A percentile compares a stretch with the other conserved stretches of the same genome.
These are phyloP conservation scores for Gari tellinella DNA, from an alignment of 2,888 invertebrate species.

Conservation along the genomic window DNA sequence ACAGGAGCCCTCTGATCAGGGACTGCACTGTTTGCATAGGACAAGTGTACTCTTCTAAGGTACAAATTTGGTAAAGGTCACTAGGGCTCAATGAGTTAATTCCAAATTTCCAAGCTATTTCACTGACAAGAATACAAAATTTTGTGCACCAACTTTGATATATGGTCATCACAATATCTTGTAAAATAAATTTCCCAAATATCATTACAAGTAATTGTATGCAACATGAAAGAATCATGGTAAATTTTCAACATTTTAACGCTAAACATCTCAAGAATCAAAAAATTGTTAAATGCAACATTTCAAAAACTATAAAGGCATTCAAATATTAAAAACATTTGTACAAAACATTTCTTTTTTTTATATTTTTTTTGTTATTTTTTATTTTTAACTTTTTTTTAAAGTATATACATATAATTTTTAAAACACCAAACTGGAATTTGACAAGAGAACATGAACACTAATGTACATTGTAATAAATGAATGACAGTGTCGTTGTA, in stretches of 20 bases:
- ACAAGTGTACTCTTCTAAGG: too few relatives aligned
- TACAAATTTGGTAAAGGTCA: too few relatives aligned
- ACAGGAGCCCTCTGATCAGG: too few relatives aligned
- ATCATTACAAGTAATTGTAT: slow-evolving; percentile 26
- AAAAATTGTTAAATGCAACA: slow-evolving; percentile 73
- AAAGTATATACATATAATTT: slow-evolving; percentile 59
- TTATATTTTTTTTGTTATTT: slow-evolving; percentile 48
- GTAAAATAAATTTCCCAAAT: slow-evolving; percentile 46
- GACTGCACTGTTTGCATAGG: too few relatives aligned
- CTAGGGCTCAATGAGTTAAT: too few relatives aligned
- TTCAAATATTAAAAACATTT: slow-evolving; percentile 71
- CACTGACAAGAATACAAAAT: slow-evolving; percentile 2
- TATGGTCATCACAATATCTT: slow-evolving; percentile 34
- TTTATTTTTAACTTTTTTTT: slow-evolving; percentile 47
- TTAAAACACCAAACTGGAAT: slow-evolving; percentile 70
- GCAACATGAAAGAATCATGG: slow-evolving; percentile 70
- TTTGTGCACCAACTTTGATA: slow-evolving; percentile 29
- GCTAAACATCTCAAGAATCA: slow-evolving; percentile 70
- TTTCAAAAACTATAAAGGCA: slow-evolving; percentile 74
- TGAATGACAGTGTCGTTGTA: slow-evolving; percentile 73
- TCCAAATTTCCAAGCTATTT: slow-evolving; percentile 14
- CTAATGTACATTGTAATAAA: slow-evolving; percentile 65
- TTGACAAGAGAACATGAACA: slow-evolving; percentile 75
- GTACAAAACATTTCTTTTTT: slow-evolving; percentile 61
- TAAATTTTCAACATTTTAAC: slow-evolving; percentile 60